A percentile compares a stretch with the other conserved stretches of the same genome.
Conservation (phyloP, 1,140 invertebrate genomes). For the Ladona fulva region DNA sequence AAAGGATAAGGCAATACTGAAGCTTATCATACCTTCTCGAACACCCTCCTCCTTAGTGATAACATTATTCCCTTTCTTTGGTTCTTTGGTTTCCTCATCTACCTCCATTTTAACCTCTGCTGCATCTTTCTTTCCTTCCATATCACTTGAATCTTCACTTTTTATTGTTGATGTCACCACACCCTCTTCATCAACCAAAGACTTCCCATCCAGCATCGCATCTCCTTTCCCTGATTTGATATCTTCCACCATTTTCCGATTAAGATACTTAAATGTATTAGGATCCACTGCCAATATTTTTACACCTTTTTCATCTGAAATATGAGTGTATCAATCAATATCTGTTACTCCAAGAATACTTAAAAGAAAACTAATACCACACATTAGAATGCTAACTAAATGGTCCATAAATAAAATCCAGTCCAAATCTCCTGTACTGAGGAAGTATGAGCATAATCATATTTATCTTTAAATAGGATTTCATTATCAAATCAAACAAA, state of each 20-base stretch:
- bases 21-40: no score
- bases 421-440: no score
- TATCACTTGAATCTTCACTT: slow-evolving; percentile 13
- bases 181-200: slow-evolving; percentile 19
- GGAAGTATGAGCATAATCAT: no score
- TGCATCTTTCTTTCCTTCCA: slow-evolving; percentile 15
- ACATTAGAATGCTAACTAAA: no score
- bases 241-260: slow-evolving; percentile 35
- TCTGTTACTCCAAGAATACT: no score
- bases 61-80: neutral
- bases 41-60: neutral
- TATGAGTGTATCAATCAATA: no score
- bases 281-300: slow-evolving; percentile 67
- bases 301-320: slow-evolving; percentile 35
- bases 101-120: slow-evolving; percentile 17
- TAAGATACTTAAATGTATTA: slow-evolving; percentile 58
- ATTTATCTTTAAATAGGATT: no score
- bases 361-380: no score
- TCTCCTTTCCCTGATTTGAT: slow-evolving; percentile 22
- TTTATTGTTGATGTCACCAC: neutral
- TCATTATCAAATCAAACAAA: no score
- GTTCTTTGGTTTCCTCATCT: slow-evolving; percentile 18
- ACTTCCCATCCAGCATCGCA: slow-evolving; percentile 24
- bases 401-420: no score
- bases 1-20: no score